Base-by-base conservation (phyloP, 2,113 vertebrate genomes). In the Apodemus sylvaticus region DNA sequence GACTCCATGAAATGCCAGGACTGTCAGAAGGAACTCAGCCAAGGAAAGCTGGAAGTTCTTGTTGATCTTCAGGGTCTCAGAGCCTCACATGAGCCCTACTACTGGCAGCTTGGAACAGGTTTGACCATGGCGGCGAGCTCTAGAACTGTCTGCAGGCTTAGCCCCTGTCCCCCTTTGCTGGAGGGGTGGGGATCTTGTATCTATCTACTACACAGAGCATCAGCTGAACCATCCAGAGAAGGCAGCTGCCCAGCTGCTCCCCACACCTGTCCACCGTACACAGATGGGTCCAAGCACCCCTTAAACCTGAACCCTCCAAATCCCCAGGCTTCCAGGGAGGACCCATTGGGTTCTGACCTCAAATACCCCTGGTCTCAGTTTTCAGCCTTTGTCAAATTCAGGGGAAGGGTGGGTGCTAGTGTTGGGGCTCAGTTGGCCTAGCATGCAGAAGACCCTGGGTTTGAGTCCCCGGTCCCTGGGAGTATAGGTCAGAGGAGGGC, bases 1-100 rank as follows among this genome's bases (percentile, higher is more conserved):
- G 60, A 73, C 45, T 66, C 83, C 74, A 53, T 48, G 42, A 55
- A 70, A 60, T n/a, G 13, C 1, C 31, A 42, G 20, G 34, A 45
- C 58, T 14, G 10, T 39, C 0, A 3, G 12, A 0, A 42, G 20
- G 60, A 1, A 9, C 26, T 66, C 58, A 17, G 42, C 2, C 48
- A 45, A 55, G 1, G 1, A 58, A 31, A 62, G 7, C 71, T 6
- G 0, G 16, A 55, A 7, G 11, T 8, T 1, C 17, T 13, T 58
- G 48, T 8, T 24, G 19, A 19, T 60, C 31, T 39, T n/a, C 29
- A 1, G 1, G 51, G 24, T 34, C 78, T 53, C 34, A 73, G 26
- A 3, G 8, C 53, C 78, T 48, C 3, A 17, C 10, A 2, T 11
- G 17, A 26, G 36, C 39, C n/a, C 19, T n/a, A 36, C 60, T 29